phyloP scores from a whole-genome alignment of 2,113 vertebrate genomes.

The Ciconia boyciana region DNA sequence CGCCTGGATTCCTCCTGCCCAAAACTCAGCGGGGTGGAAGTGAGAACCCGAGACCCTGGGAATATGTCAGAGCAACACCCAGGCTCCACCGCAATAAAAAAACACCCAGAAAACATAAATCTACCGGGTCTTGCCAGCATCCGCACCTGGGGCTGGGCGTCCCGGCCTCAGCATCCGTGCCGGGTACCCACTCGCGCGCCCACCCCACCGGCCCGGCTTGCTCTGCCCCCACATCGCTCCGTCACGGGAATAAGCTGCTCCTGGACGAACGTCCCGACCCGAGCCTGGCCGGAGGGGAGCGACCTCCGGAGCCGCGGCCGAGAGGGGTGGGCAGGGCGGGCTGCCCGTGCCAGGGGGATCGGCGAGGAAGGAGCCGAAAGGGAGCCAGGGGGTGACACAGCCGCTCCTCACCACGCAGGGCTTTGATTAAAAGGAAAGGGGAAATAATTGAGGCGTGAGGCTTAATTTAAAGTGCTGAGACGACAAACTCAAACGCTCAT shows the following conservation, averaged over 20 bases:
- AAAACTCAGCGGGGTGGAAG: neutral
- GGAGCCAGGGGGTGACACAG: neutral
- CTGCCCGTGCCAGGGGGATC: neutral
- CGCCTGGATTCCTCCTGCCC: neutral
- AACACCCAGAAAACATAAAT: neutral
- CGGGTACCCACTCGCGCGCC: accelerated
- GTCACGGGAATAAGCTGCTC: neutral
- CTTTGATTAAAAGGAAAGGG: conserved; percentile 4
- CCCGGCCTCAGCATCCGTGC: accelerated
- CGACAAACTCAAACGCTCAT: neutral
- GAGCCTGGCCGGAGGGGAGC: neutral
- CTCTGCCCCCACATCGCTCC: neutral
- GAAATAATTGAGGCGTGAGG: conserved; percentile 10
- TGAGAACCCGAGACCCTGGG: neutral
- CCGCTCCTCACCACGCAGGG: neutral
- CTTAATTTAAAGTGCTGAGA: conserved; percentile 40
- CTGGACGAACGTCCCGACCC: accelerated
- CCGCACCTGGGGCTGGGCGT: too few relatives aligned
- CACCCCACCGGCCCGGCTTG: neutral
- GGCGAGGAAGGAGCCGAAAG: neutral
- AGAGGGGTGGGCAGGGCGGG: neutral
- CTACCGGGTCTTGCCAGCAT: neutral
- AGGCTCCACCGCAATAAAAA: neutral
- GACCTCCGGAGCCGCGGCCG: neutral
- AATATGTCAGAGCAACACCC: neutral